Conservation (phyloP, 2,888 invertebrate species). For the Amphimallon solstitiale region DNA sequence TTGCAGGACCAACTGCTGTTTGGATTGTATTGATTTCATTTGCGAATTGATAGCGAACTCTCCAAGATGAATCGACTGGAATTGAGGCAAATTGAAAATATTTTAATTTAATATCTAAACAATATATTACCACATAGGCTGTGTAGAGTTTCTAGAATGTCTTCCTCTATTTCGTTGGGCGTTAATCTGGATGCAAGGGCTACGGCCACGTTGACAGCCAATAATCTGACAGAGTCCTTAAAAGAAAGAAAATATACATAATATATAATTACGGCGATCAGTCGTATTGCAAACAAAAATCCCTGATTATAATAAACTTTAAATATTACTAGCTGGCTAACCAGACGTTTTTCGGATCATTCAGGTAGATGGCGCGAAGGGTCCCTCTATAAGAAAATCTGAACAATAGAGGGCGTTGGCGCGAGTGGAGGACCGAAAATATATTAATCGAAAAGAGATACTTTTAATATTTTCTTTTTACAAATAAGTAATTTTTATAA, state of each 20-base stretch:
- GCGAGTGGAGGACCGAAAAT: no score
- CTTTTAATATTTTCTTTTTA: no score
- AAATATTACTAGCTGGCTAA: no score
- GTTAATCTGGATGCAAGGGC: slow-evolving; percentile 51
- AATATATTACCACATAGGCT: slow-evolving; percentile 46
- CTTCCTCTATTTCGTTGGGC: slow-evolving; percentile 52
- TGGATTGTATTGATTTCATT: slow-evolving; percentile 51
- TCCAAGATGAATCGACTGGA: slow-evolving; percentile 56
- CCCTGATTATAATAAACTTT: no score
- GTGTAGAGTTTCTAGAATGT: slow-evolving; percentile 52
- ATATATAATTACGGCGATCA: no score
- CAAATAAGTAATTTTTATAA: no score
- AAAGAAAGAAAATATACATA: slow-evolving; percentile 24
- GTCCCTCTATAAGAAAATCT: no score
- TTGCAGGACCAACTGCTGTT: slow-evolving; percentile 46
- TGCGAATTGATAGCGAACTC: slow-evolving; percentile 54
- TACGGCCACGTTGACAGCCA: slow-evolving; percentile 45
- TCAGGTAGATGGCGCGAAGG: no score
- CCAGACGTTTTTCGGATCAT: no score
- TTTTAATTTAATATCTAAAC: not conserved
- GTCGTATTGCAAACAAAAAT: no score
- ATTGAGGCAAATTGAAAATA: slow-evolving; percentile 9
- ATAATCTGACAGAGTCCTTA: slow-evolving; percentile 54
- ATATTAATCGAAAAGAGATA: no score
- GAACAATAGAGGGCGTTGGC: no score